These are phyloP conservation scores for Campoletis raptor DNA, from an alignment of 2,888 invertebrate species.

Conservation along the genomic window DNA sequence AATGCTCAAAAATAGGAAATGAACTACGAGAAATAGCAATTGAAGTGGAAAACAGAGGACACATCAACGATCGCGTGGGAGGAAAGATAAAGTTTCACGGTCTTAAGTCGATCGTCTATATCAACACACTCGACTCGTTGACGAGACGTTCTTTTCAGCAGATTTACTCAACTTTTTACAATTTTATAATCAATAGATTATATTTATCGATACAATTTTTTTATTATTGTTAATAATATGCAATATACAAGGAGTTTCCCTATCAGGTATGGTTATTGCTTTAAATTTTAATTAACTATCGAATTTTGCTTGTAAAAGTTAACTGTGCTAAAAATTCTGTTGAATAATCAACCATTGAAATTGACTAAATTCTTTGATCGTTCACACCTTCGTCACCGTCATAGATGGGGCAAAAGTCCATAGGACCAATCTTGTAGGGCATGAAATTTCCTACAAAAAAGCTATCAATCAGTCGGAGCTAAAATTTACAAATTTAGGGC, in stretches of 20 bases:
- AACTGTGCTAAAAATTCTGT: not conserved
- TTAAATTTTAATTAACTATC: not conserved
- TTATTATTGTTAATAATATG: not conserved
- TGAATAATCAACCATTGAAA: not conserved
- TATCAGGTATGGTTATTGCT: no score
- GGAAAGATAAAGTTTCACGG: constrained; percentile 32
- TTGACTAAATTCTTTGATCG: not conserved
- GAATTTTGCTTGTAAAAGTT: not conserved
- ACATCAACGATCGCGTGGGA: constrained; percentile 21
- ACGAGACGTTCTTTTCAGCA: not conserved
- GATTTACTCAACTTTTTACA: not conserved
- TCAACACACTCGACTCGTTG: constrained; percentile 25
- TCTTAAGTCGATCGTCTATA: constrained; percentile 23
- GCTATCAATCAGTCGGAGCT: no score
- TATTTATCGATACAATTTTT: no score
- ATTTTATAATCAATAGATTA: not conserved
- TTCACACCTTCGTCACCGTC: not conserved
- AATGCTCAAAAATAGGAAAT: not conserved
- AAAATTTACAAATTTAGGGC: not conserved
- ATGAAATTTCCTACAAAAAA: not conserved
- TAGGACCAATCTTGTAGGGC: not conserved
- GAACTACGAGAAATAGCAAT: not conserved
- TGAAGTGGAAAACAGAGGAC: not conserved
- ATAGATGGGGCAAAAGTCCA: not conserved
- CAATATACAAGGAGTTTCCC: not conserved